Evolutionary conservation across 2,113 vertebrate species (phyloP).

Genomic region (Copsychus sechellarum): DNA sequence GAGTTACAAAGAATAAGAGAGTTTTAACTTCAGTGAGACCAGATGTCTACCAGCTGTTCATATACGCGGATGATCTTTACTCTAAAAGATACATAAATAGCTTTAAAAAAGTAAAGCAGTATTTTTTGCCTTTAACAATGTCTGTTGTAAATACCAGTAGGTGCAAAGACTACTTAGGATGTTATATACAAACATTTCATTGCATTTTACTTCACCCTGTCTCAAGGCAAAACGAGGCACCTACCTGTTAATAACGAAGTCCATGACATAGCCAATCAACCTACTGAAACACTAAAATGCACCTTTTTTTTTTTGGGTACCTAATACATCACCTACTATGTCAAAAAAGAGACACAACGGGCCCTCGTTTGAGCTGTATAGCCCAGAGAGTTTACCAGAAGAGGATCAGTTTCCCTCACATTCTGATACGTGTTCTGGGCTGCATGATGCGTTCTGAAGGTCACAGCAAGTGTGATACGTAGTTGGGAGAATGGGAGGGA

Average conservation of each 20-base stretch:
- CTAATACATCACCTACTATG: not conserved
- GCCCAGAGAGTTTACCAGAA: not conserved
- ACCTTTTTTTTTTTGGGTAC: not conserved
- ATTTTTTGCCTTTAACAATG: not conserved
- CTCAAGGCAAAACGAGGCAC: not conserved
- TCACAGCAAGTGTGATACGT: not conserved
- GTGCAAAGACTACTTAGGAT: not conserved
- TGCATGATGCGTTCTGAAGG: not conserved
- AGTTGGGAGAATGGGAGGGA: fast-evolving
- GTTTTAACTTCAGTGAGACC: not conserved
- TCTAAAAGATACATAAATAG: not conserved
- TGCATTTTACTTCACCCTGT: not conserved
- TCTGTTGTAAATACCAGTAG: not conserved
- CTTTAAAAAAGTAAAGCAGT: not conserved
- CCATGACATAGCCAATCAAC: fast-evolving
- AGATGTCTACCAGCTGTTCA: not conserved
- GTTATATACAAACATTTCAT: not conserved
- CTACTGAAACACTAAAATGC: not conserved
- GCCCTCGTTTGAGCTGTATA: not conserved
- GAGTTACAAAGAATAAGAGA: not conserved
- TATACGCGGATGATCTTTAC: not conserved
- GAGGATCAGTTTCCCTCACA: not conserved
- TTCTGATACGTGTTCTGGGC: not conserved
- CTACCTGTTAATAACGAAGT: not conserved
- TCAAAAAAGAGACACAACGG: not conserved